Percentiles rank a stretch among this genome's conserved stretches.
phyloP scores from a whole-genome alignment of 2,888 invertebrate species.

The Caenorhabditis plicata region DNA sequence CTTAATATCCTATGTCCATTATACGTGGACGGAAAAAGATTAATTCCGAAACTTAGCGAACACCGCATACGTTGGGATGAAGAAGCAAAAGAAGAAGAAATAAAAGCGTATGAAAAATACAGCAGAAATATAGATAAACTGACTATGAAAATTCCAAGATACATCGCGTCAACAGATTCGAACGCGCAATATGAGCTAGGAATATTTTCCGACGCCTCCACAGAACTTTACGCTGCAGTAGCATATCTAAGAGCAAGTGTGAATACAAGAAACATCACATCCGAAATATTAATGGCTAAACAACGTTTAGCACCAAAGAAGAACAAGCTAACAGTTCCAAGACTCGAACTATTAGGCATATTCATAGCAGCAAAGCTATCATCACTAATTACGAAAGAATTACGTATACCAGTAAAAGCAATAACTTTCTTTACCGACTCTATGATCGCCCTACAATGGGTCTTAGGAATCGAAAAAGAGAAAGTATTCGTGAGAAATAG shows the following conservation, averaged over 20 bases:
- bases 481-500: slow-evolving; percentile 8
- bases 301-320: slow-evolving; percentile 3
- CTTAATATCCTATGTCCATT: too few relatives aligned
- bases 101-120: too few relatives aligned
- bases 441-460: slow-evolving; percentile 1
- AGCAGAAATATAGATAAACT: too few relatives aligned
- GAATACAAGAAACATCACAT: neutral
- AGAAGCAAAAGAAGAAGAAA: too few relatives aligned
- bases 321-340: slow-evolving; percentile 2
- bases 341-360: slow-evolving; percentile 8
- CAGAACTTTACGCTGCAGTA: too few relatives aligned
- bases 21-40: too few relatives aligned
- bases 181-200: too few relatives aligned
- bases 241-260: neutral
- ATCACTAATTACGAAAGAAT: neutral
- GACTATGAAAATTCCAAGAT: too few relatives aligned
- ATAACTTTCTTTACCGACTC: slow-evolving; percentile 2
- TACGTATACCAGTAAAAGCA: neutral
- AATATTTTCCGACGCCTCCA: too few relatives aligned
- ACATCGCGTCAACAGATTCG: too few relatives aligned
- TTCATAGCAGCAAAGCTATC: neutral
- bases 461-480: neutral
- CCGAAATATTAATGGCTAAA: slow-evolving; percentile 1
- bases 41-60: too few relatives aligned
- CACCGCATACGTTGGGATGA: too few relatives aligned